A percentile compares a stretch with the other conserved stretches of the same genome.
phyloP scores from a whole-genome alignment of 1,140 invertebrate species.

The Scaptodrosophila lebanonensis region DNA sequence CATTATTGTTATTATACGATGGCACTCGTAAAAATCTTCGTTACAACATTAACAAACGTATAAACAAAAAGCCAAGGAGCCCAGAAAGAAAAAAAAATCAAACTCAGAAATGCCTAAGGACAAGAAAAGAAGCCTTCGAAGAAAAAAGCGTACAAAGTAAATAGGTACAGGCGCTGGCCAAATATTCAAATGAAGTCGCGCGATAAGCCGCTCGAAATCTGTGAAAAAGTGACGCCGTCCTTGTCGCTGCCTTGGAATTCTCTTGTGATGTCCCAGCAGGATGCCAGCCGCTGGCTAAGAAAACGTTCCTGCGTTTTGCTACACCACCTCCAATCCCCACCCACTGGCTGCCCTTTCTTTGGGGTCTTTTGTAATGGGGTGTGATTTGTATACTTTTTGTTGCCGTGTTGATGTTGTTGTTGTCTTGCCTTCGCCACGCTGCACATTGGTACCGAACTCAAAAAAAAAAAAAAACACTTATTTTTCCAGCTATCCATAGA shows the following conservation, averaged over 20 bases:
- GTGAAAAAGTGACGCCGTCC: slow-evolving; percentile 48
- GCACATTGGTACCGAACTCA: no score
- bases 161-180: background rate
- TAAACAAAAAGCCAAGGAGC: slow-evolving; percentile 61
- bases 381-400: slow-evolving; percentile 72
- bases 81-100: background rate
- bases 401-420: slow-evolving; percentile 10
- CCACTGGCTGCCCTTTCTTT: no score
- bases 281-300: slow-evolving; percentile 19
- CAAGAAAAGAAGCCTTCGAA: slow-evolving; percentile 3
- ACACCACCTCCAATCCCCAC: background rate
- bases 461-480: no score
- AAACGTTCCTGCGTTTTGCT: background rate
- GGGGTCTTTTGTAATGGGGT: slow-evolving; percentile 62
- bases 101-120: slow-evolving; percentile 24
- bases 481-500: no score
- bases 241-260: background rate
- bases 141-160: slow-evolving; percentile 32
- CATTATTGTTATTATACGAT: slow-evolving; percentile 76
- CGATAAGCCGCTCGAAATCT: slow-evolving; percentile 75
- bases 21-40: slow-evolving; percentile 71
- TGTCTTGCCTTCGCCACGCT: slow-evolving; percentile 13
- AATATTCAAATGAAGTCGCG: slow-evolving; percentile 77
- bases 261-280: slow-evolving; percentile 16
- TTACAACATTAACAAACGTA: slow-evolving; percentile 76